Base-by-base conservation (phyloP, 2,113 vertebrate genomes). In the Montifringilla adamsi region DNA sequence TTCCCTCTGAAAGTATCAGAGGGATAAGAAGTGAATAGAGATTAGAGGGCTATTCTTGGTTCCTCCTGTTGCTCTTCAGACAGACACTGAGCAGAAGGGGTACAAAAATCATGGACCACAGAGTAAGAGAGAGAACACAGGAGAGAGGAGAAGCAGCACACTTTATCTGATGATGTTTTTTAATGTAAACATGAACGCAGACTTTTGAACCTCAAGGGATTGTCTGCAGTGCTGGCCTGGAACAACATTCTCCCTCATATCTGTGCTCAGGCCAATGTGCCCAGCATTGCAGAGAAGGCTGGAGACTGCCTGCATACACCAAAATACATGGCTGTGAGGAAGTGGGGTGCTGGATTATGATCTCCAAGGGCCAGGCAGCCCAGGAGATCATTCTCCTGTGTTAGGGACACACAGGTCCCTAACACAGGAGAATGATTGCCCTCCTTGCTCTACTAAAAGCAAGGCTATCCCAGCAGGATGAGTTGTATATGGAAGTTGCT, bases 11-110 rank as follows among this genome's bases (percentile, higher is more conserved):
- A 90, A 26, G 41, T 89, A 68, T 78, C 60, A 68, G 49, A 47
- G 47, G 53, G 56, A 90, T 90, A 94, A 95, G 56, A 88, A 94
- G 44, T 33, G 47, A 55, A 21, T 35, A 80, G 68, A 92, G 82
- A 90, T 90, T 93, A 93, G 76, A 84, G 24, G 33, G 44, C 73
- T 96, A 88, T 95, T 96, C 83, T 75, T 89, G 73, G 83, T 74
- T 76, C 68, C 60, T 90, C 43, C 56, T 74, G 50, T 90, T 84
- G 76, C 75, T 95, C 53, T 43, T 88, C 63, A 91, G 88, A n/a
- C 62, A 94, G 83, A 56, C 30, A 15, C 43, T 81, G 59, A 87
- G 35, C 81, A 87, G 56, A 59, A 68, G 21, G 7, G 13, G 39
- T 68, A 75, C 69, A 74, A 87, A 94, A 91, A 75, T 41, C 43